Evolutionary conservation across 1,140 invertebrate species (phyloP).

Genomic region (Sweltsa coloradensis): DNA sequence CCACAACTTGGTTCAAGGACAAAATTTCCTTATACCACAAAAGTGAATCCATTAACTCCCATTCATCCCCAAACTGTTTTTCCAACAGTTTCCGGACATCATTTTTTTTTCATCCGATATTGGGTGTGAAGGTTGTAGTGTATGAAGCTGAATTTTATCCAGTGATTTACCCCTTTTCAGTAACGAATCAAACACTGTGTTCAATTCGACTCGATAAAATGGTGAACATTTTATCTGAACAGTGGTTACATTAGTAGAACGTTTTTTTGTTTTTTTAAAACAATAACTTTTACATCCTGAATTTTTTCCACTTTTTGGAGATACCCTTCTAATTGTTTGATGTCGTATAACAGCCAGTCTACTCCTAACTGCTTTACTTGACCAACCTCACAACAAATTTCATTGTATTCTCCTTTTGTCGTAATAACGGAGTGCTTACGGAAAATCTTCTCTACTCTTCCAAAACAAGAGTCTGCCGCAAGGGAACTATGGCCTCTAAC

Average conservation of each 20-base stretch:
- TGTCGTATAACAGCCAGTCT: constrained; percentile 12
- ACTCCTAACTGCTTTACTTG: constrained; percentile 8
- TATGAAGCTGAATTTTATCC: neutral
- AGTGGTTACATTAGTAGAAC: neutral
- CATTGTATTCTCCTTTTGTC: constrained; percentile 10
- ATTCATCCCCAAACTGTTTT: neutral
- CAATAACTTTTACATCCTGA: neutral
- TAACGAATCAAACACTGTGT: neutral
- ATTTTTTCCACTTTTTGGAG: neutral
- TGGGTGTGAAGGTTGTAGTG: neutral
- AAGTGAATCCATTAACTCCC: too few relatives aligned
- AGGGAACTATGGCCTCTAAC: constrained; percentile 23
- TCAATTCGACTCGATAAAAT: neutral
- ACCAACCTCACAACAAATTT: constrained; percentile 12
- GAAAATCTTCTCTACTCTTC: constrained; percentile 21
- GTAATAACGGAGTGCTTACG: constrained; percentile 17
- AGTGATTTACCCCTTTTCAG: constrained; percentile 1
- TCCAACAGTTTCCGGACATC: neutral
- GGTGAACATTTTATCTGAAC: neutral
- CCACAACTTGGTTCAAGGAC: too few relatives aligned
- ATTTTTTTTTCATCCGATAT: neutral
- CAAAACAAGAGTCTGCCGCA: constrained; percentile 23
- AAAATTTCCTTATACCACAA: too few relatives aligned
- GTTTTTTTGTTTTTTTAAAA: neutral
- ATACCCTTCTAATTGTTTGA: constrained; percentile 3